Percentiles rank a stretch among this genome's conserved stretches.
Evolutionary conservation across 1,140 invertebrate species (phyloP).

Genomic region (Polyergus mexicanus): DNA sequence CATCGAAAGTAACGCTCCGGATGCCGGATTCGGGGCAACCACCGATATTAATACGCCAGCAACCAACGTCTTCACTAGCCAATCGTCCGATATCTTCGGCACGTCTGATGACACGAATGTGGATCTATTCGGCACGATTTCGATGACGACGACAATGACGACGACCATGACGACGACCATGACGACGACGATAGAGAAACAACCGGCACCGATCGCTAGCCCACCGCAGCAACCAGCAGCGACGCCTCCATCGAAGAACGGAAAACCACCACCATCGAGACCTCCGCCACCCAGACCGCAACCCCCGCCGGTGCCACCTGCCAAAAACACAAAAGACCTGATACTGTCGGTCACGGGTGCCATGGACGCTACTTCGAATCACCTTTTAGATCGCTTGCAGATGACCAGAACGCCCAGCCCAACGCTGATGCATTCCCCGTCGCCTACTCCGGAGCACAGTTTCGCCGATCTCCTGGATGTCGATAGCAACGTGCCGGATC

Average conservation of each 20-base stretch:
- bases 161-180: conserved; percentile 74
- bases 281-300: conserved; percentile 78
- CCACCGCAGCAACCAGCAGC: conserved; percentile 76
- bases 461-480: conserved; percentile 90
- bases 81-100: conserved; percentile 66
- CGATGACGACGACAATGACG: conserved; percentile 78
- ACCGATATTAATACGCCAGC: conserved; percentile 68
- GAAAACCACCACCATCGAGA: conserved; percentile 62
- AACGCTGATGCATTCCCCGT: conserved; percentile 93
- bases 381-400: conserved; percentile 93
- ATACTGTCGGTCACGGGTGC: conserved; percentile 94
- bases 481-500: conserved; percentile 83
- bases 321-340: conserved; percentile 93
- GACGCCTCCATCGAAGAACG: conserved; percentile 80
- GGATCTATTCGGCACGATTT: conserved; percentile 64
- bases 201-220: conserved; percentile 59
- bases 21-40: conserved; percentile 48
- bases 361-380: conserved; percentile 95
- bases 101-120: conserved; percentile 12
- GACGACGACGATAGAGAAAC: conserved; percentile 75
- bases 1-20: conserved; percentile 72
- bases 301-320: conserved; percentile 85
- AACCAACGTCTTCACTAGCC: conserved; percentile 66
- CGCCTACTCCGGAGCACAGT: conserved; percentile 92
- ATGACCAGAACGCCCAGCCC: conserved; percentile 94